phyloP scores from a whole-genome alignment of 2,113 vertebrate genomes.

The Lampris incognitus region DNA sequence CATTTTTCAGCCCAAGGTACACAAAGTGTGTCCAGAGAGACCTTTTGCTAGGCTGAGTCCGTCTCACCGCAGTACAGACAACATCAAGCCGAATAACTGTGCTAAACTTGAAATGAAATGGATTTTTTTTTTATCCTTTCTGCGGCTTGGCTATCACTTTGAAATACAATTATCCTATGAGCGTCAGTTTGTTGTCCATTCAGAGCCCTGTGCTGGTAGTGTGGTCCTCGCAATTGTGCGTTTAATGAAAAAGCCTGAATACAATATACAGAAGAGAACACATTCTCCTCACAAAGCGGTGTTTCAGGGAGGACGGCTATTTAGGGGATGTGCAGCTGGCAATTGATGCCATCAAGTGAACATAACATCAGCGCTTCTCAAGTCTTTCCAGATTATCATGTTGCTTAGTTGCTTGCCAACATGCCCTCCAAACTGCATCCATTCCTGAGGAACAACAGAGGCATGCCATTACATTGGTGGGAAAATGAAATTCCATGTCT shows the following conservation, averaged over 20 bases:
- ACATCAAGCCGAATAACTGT: constrained; percentile 45
- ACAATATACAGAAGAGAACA: constrained; percentile 48
- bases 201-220: neutral
- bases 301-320: constrained; percentile 66
- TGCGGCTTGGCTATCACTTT: constrained; percentile 34
- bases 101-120: constrained; percentile 65
- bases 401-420: constrained; percentile 41
- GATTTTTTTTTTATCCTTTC: constrained; percentile 56
- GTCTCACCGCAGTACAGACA: constrained; percentile 3
- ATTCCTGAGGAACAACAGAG: constrained; percentile 28
- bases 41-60: neutral
- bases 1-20: neutral
- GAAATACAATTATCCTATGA: constrained; percentile 51
- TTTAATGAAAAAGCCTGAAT: constrained; percentile 64
- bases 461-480: constrained; percentile 18
- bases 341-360: constrained; percentile 63
- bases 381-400: constrained; percentile 39
- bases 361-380: constrained; percentile 69
- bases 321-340: constrained; percentile 68
- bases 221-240: constrained; percentile 52
- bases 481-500: constrained; percentile 36
- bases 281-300: constrained; percentile 54
- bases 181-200: constrained; percentile 57
- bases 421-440: constrained; percentile 21
- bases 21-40: neutral